Evolutionary conservation across 1,140 invertebrate species (phyloP), one percentile per base, ranked within the genome.

Genomic region (Chelonus insularis): DNA sequence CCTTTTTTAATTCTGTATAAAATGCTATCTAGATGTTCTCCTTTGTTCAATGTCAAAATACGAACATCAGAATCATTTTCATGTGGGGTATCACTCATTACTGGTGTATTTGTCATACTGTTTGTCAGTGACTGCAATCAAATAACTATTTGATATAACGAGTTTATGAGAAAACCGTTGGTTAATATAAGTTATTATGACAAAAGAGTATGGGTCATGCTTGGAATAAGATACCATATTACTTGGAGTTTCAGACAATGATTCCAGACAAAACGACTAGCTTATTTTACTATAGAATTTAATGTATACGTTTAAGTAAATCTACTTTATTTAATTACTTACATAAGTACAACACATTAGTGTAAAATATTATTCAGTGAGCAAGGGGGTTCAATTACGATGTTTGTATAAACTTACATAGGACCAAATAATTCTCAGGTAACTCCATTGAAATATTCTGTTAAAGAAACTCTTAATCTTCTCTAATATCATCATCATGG

Each of bases 21-120:
- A 57, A 85, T 87, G 25, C 86, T 86, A 80, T 92, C 89, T 64
- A 86, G 85, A 75, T 91, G 87, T 78, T 92, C 88, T 51, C 85
- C 86, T 70, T 90, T 86, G 72, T 91, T 87, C 32, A 93, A 79
- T 51, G 87, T 89, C 66, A 92, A 78, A 50, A 91, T 85, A 65
- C 89, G 81, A 32, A 88, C 74, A 69, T 89, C 81, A n/a, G 73
- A 67, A 34, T 59, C 67, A 29, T 56, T 68, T 14, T 69, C 29
- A 3, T 7, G 0, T 2, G 25, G 11, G 11, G 3, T 48, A 23
- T 45, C 57, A n/a, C 60, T 21, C n/a, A 51, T 64, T 23, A 62
- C 67, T 60, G 48, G 50, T 29, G 68, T 55, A 52, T 72, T 68
- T 55, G 69, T 64, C 75, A 78, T 79, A 11, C 66, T 70, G 37